Evolutionary conservation across 2,888 invertebrate species (phyloP).

Genomic region (Drosophila anomalata): DNA sequence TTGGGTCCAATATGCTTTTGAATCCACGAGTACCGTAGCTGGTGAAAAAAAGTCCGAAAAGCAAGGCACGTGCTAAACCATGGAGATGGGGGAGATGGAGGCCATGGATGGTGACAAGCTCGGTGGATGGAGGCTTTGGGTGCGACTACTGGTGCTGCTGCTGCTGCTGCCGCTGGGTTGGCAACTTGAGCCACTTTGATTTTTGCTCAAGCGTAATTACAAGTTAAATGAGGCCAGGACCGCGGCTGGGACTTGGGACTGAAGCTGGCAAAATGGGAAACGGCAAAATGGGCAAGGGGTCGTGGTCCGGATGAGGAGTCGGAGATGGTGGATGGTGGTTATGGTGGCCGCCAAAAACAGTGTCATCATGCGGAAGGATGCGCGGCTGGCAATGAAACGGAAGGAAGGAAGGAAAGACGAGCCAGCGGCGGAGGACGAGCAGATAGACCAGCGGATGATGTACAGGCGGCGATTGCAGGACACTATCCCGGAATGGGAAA

Average conservation of each 20-base stretch:
- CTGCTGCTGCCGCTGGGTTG: conserved; percentile 42
- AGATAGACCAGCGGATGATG: conserved; percentile 61
- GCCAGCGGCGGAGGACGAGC: conserved; percentile 39
- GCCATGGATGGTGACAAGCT: conserved; percentile 21
- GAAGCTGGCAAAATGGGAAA: conserved; percentile 24
- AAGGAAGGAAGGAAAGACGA: conserved; percentile 68
- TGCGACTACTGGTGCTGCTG: conserved; percentile 9
- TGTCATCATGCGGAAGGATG: conserved; percentile 78
- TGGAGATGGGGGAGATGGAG: conserved; percentile 1
- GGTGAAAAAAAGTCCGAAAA: conserved; percentile 20
- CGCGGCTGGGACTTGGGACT: conserved; percentile 50
- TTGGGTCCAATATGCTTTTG: conserved; percentile 27
- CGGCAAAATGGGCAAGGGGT: conserved; percentile 13
- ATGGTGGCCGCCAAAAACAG: conserved; percentile 72
- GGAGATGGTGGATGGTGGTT: conserved; percentile 19
- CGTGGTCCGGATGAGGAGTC: background rate
- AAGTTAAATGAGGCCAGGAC: conserved; percentile 81
- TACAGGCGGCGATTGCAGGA: conserved; percentile 68
- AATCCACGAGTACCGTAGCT: conserved; percentile 6
- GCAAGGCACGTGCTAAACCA: conserved; percentile 40
- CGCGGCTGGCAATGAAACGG: conserved; percentile 76
- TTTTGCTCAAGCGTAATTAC: conserved; percentile 79
- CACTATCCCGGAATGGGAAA: conserved; percentile 19
- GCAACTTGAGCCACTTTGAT: conserved; percentile 81
- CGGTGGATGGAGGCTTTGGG: conserved; percentile 21